Percentiles rank a stretch among this genome's conserved stretches.
phyloP scores from a whole-genome alignment of 2,888 invertebrate species.

The Strigamia maritima region DNA sequence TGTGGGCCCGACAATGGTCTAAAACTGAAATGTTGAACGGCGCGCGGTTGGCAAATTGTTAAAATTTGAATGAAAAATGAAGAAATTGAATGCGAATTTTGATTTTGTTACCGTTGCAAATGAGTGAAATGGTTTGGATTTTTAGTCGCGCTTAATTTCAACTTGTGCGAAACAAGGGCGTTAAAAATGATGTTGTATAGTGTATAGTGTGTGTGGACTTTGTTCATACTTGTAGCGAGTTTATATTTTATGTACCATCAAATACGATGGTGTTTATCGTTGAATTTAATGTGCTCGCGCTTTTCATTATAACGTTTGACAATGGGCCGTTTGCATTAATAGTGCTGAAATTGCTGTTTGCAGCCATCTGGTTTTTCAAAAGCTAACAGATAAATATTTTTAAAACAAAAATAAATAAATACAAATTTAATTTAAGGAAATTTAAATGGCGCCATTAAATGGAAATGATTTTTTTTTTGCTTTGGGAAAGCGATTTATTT shows the following conservation, averaged over 20 bases:
- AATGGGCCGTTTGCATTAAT: constrained; percentile 15
- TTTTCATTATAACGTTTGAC: background rate
- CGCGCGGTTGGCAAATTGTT: background rate
- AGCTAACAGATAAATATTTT: background rate
- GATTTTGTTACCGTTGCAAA: background rate
- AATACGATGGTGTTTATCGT: constrained; percentile 15
- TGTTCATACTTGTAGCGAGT: background rate
- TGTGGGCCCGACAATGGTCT: constrained; percentile 29
- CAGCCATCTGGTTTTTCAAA: constrained; percentile 13
- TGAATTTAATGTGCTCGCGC: constrained; percentile 5
- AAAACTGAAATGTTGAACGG: background rate
- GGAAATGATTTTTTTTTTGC: no score
- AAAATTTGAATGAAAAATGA: constrained; percentile 33
- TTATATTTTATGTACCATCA: constrained; percentile 15
- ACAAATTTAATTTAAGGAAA: background rate
- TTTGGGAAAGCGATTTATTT: no score
- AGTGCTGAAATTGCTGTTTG: background rate
- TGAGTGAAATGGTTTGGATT: background rate
- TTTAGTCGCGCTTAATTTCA: background rate
- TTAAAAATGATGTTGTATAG: background rate
- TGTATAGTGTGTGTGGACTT: background rate
- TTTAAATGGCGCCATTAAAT: background rate
- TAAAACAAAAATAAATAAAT: background rate
- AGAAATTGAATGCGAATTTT: constrained; percentile 16
- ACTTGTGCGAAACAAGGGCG: background rate